Evolutionary conservation across 2,797 vertebrate species (phyloP).

Genomic region (Oryzias dopingdopingensis): DNA sequence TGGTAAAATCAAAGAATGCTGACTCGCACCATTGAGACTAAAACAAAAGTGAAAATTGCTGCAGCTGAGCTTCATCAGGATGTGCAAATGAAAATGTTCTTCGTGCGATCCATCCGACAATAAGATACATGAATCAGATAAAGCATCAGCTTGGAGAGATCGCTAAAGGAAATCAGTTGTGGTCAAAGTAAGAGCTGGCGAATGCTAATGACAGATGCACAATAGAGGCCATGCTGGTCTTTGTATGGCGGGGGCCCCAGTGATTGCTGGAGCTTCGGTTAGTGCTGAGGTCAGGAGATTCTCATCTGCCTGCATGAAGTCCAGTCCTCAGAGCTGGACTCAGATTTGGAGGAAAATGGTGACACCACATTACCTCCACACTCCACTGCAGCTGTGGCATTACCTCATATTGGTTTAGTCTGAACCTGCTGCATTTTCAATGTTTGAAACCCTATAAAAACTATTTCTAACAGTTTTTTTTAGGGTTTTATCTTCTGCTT

Average conservation of each 20-base stretch:
- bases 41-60: conserved; percentile 26
- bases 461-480: no score
- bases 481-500: no score
- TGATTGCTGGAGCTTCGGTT: conserved; percentile 19
- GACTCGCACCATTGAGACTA: conserved; percentile 30
- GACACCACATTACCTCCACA: no score
- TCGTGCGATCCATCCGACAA: conserved; percentile 32
- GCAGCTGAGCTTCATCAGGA: conserved; percentile 11
- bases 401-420: no score
- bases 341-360: background rate
- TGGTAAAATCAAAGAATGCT: conserved; percentile 9
- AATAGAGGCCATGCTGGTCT: conserved; percentile 49
- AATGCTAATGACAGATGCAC: conserved; percentile 64
- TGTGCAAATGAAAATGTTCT: conserved; percentile 27
- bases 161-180: conserved; percentile 52
- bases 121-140: conserved; percentile 31
- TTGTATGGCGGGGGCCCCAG: conserved; percentile 54
- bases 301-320: conserved; percentile 50
- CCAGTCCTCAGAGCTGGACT: conserved; percentile 22
- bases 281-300: conserved; percentile 65
- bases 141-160: conserved; percentile 43
- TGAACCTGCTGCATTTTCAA: no score
- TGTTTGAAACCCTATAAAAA: no score
- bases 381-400: no score
- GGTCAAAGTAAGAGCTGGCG: conserved; percentile 46